A percentile compares a stretch with the other conserved stretches of the same genome.
Evolutionary conservation across 2,888 invertebrate genomes (phyloP).

Genomic region (Urechis unicinctus): DNA sequence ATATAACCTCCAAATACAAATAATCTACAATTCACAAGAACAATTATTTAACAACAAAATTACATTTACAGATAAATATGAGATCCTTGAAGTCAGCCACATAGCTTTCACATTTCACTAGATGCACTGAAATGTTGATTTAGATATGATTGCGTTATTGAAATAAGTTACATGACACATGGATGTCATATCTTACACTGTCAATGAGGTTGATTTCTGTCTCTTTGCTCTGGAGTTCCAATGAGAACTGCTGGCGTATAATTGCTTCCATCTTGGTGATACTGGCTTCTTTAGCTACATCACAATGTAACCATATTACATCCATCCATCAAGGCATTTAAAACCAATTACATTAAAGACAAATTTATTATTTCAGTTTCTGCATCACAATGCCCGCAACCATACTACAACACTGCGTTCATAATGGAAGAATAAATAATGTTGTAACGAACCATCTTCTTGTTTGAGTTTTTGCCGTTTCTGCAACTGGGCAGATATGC

Average conservation of each 20-base stretch:
- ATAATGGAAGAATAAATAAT: background rate
- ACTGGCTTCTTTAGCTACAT: slow-evolving; percentile 41
- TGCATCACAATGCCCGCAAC: too few relatives aligned
- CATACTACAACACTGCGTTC: too few relatives aligned
- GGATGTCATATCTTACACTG: slow-evolving; percentile 33
- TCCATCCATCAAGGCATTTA: background rate
- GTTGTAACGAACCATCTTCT: background rate
- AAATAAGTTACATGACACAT: background rate
- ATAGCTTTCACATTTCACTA: too few relatives aligned
- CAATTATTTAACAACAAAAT: too few relatives aligned
- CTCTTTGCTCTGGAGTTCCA: slow-evolving; percentile 65
- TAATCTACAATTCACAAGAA: too few relatives aligned
- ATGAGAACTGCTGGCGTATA: slow-evolving; percentile 66
- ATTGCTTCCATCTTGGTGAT: slow-evolving; percentile 54
- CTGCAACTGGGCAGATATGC: slow-evolving; percentile 8
- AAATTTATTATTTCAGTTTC: too few relatives aligned
- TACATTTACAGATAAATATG: too few relatives aligned
- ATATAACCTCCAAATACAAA: too few relatives aligned
- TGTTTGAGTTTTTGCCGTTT: background rate
- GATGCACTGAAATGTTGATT: too few relatives aligned
- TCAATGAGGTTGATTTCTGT: slow-evolving; percentile 68
- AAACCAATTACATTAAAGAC: too few relatives aligned
- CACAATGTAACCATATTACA: background rate
- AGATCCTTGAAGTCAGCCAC: too few relatives aligned
- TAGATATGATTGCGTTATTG: too few relatives aligned